phyloP scores from a whole-genome alignment of 1,140 invertebrate genomes.

The Aphaenogaster ashmeadi region DNA sequence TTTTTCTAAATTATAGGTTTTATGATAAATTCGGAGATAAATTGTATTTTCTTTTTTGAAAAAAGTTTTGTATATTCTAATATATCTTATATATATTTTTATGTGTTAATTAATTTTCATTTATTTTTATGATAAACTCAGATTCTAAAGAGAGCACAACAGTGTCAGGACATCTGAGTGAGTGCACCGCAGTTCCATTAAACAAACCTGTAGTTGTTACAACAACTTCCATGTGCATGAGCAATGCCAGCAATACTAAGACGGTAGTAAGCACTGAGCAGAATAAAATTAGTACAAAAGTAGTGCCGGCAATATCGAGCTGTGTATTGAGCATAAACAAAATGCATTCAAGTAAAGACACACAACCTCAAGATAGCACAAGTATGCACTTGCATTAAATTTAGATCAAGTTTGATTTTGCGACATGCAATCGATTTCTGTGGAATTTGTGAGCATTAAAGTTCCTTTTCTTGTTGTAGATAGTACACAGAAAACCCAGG shows the following conservation, averaged over 20 bases:
- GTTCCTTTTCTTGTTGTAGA: constrained; percentile 63
- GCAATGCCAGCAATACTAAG: constrained; percentile 68
- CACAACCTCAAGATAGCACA: constrained; percentile 73
- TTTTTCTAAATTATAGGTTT: constrained; percentile 6
- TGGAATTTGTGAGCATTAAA: not conserved
- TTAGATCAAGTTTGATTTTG: constrained; percentile 5
- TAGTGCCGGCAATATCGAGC: constrained; percentile 51
- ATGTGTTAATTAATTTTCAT: constrained; percentile 38
- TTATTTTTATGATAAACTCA: constrained; percentile 37
- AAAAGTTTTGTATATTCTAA: not conserved
- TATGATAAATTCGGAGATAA: not conserved
- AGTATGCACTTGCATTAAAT: constrained; percentile 64
- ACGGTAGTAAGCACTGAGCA: constrained; percentile 50
- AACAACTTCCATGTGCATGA: constrained; percentile 69
- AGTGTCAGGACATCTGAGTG: constrained; percentile 50
- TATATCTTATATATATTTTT: not conserved
- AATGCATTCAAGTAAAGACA: constrained; percentile 71
- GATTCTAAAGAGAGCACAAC: constrained; percentile 44
- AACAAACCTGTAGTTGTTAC: constrained; percentile 63
- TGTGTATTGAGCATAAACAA: constrained; percentile 53
- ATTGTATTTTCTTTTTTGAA: not conserved
- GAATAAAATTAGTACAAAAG: constrained; percentile 69
- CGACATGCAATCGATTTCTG: not conserved
- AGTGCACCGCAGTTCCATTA: constrained; percentile 65
- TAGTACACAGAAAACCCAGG: constrained; percentile 66